Evolutionary conservation across 2,797 vertebrate genomes (phyloP).

Genomic region (Hemitrygon akajei): DNA sequence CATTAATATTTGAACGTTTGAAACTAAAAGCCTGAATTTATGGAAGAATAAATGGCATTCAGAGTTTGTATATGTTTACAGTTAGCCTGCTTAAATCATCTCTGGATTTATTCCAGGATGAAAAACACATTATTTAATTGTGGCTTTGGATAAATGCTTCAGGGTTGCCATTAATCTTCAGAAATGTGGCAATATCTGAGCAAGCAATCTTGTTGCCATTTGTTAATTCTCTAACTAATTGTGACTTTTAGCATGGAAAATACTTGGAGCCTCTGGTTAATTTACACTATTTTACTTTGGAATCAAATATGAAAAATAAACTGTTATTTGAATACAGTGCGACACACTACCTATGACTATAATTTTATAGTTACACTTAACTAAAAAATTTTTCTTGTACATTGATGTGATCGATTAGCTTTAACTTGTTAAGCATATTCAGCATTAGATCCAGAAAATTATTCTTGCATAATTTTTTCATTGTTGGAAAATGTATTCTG

Average conservation of each 20-base stretch:
- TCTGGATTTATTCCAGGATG: slow-evolving; percentile 10
- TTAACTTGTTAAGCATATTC: background rate
- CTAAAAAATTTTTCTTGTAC: background rate
- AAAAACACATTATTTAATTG: slow-evolving; percentile 15
- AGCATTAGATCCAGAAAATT: background rate
- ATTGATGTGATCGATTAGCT: background rate
- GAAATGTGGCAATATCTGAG: background rate
- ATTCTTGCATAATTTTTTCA: background rate
- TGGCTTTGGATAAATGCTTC: background rate
- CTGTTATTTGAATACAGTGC: background rate
- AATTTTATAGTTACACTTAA: background rate
- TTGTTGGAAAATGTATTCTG: background rate
- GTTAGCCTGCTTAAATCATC: background rate
- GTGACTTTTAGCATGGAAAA: background rate
- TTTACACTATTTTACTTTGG: background rate
- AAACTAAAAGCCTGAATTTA: background rate
- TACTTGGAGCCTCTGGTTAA: background rate
- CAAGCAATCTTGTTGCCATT: background rate
- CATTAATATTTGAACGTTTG: background rate
- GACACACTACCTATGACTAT: background rate
- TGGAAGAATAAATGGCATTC: background rate
- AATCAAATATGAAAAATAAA: background rate
- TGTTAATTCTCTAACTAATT: background rate
- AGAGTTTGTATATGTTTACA: slow-evolving; percentile 13
- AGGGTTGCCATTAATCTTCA: background rate